Conservation (phyloP, 2,797 vertebrate genomes). For the Valencia hispanica region DNA sequence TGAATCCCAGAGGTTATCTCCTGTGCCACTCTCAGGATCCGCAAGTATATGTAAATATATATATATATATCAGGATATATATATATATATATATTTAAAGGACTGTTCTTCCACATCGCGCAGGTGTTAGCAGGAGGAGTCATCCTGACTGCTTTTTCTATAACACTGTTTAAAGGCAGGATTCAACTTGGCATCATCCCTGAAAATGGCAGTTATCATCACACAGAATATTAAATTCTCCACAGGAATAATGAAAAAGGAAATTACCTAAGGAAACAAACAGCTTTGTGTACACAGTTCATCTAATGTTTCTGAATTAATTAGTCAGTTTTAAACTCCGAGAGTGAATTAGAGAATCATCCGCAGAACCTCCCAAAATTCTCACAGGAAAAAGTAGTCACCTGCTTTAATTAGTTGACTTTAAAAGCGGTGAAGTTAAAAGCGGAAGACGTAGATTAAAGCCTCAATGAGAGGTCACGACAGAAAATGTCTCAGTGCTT, state of each 20-base stretch:
- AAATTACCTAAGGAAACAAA: constrained; percentile 68
- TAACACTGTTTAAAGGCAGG: constrained; percentile 67
- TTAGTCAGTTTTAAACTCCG: constrained; percentile 45
- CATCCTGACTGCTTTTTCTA: constrained; percentile 64
- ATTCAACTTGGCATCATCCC: constrained; percentile 59
- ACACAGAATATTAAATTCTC: constrained; percentile 75
- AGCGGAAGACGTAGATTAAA: constrained; percentile 33
- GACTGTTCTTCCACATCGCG: constrained; percentile 32
- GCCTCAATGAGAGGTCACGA: constrained; percentile 40
- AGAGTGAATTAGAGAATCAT: constrained; percentile 22
- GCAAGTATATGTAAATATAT: too few relatives aligned
- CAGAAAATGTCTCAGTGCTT: constrained; percentile 31
- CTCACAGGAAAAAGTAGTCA: constrained; percentile 38
- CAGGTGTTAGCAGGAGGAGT: constrained; percentile 43
- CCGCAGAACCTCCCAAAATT: constrained; percentile 25
- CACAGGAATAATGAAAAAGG: constrained; percentile 70
- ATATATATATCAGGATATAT: too few relatives aligned
- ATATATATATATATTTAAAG: too few relatives aligned
- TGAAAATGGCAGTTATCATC: constrained; percentile 69
- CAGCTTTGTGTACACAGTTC: constrained; percentile 55
- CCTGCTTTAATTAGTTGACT: constrained; percentile 57
- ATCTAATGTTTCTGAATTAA: constrained; percentile 59
- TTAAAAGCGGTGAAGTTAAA: constrained; percentile 47
- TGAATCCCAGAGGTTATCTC: constrained; percentile 71
- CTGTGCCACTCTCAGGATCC: constrained; percentile 45